phyloP scores from a whole-genome alignment of 2,113 vertebrate species.

The Amazona guildingii region DNA sequence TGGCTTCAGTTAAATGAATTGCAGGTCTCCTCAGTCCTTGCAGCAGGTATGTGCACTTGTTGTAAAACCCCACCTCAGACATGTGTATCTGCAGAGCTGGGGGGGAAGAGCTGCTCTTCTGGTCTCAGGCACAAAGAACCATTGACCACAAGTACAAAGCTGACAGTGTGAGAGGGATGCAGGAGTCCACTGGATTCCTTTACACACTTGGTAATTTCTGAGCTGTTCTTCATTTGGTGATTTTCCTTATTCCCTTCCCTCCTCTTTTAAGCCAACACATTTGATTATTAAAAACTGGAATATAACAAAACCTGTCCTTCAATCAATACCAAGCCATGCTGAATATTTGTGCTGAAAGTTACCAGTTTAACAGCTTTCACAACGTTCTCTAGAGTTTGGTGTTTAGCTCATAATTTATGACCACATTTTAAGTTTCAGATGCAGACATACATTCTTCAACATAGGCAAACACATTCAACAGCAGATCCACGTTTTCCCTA shows the following conservation, averaged over 20 bases:
- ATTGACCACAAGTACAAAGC: neutral
- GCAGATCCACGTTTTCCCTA: rapidly evolving
- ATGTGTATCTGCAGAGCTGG: neutral
- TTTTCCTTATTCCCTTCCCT: neutral
- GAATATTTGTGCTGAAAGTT: conserved; percentile 48
- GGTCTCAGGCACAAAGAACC: neutral
- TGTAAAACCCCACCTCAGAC: neutral
- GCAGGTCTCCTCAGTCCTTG: neutral
- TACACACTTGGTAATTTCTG: neutral
- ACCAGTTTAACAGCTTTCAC: conserved; percentile 55
- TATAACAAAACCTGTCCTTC: conserved; percentile 36
- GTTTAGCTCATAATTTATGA: conserved; percentile 15
- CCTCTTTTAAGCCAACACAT: conserved; percentile 38
- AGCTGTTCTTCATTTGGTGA: neutral
- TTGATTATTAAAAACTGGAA: conserved; percentile 33
- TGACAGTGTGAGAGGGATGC: neutral
- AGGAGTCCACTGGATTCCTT: neutral
- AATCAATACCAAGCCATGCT: conserved; percentile 12
- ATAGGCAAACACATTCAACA: rapidly evolving
- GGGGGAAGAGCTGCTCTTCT: neutral
- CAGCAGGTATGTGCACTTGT: neutral
- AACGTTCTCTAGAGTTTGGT: conserved; percentile 18
- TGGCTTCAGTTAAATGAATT: neutral
- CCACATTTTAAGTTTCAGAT: neutral
- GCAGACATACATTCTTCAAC: neutral